phyloP scores from a whole-genome alignment of 2,888 invertebrate species.

The Thalpophila matura region DNA sequence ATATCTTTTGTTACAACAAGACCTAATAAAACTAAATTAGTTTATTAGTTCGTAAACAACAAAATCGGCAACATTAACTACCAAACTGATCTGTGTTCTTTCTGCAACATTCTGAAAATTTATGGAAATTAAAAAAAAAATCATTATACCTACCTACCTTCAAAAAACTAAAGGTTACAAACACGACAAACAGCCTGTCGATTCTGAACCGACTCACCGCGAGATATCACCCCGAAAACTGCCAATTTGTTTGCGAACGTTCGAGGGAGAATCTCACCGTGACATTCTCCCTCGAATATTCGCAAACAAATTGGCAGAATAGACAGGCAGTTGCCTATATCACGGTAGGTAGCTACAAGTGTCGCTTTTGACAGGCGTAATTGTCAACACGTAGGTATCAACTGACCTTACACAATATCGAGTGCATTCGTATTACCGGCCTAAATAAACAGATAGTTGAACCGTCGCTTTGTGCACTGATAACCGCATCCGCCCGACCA shows the following conservation, averaged over 20 bases:
- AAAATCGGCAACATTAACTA: too few species aligned
- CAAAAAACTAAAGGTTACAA: constrained; percentile 26
- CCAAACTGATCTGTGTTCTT: background rate
- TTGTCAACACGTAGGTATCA: constrained; percentile 63
- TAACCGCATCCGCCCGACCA: constrained; percentile 85
- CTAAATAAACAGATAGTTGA: constrained; percentile 77
- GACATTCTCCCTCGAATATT: too few species aligned
- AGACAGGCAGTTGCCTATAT: background rate
- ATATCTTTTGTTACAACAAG: too few species aligned
- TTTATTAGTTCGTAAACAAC: too few species aligned
- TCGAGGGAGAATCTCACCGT: too few species aligned
- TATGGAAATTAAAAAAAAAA: background rate
- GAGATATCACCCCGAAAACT: too few species aligned
- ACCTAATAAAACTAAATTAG: too few species aligned
- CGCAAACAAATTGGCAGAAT: too few species aligned
- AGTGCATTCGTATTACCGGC: constrained; percentile 69
- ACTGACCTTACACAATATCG: constrained; percentile 86
- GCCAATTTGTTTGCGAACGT: too few species aligned
- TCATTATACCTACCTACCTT: background rate
- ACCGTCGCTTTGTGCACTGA: constrained; percentile 70
- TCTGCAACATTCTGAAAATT: background rate
- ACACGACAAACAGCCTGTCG: constrained; percentile 7
- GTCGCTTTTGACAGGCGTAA: constrained; percentile 51
- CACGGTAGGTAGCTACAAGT: constrained; percentile 12
- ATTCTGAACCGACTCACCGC: too few species aligned